A percentile compares a stretch with the other conserved stretches of the same genome.
phyloP scores from a whole-genome alignment of 37 sponge, comb jelly and placozoan genomes.

The Cladorhizidae sp. region DNA sequence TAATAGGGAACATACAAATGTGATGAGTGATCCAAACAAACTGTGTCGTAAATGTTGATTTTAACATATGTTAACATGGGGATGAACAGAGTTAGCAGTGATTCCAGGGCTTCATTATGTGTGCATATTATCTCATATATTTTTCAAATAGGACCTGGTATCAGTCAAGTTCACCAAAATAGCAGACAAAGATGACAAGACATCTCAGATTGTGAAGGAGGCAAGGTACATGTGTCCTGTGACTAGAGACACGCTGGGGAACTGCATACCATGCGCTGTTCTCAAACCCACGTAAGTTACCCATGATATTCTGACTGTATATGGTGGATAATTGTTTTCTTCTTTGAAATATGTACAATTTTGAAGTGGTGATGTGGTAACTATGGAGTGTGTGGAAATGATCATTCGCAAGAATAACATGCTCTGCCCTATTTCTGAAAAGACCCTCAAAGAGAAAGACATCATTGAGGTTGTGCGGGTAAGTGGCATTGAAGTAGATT shows the following conservation, averaged over 20 bases:
- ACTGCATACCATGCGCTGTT: constrained; percentile 86
- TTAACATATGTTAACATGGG: too few relatives aligned
- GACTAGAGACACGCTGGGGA: constrained; percentile 85
- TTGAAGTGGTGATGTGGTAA: constrained; percentile 89
- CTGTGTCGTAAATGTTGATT: too few relatives aligned
- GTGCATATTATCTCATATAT: too few relatives aligned
- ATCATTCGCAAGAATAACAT: constrained; percentile 75
- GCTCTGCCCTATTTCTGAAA: constrained; percentile 85
- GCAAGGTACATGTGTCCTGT: constrained; percentile 89
- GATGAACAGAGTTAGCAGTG: too few relatives aligned
- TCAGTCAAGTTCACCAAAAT: constrained; percentile 77
- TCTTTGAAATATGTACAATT: too few relatives aligned
- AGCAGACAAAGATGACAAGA: constrained; percentile 49
- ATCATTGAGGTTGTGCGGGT: constrained; percentile 80
- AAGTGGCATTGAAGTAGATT: constrained; percentile 6
- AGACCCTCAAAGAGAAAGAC: constrained; percentile 87
- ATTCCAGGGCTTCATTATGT: too few relatives aligned
- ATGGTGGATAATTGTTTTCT: too few relatives aligned
- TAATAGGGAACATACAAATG: too few relatives aligned
- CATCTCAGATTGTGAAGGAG: constrained; percentile 43
- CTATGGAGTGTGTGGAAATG: constrained; percentile 89
- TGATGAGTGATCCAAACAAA: too few relatives aligned
- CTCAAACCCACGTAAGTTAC: constrained; percentile 73
- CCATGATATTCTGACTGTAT: background rate
- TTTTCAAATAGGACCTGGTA: constrained; percentile 81